Base-by-base conservation (phyloP, 1,140 invertebrate species). In the Prorops nasuta region DNA sequence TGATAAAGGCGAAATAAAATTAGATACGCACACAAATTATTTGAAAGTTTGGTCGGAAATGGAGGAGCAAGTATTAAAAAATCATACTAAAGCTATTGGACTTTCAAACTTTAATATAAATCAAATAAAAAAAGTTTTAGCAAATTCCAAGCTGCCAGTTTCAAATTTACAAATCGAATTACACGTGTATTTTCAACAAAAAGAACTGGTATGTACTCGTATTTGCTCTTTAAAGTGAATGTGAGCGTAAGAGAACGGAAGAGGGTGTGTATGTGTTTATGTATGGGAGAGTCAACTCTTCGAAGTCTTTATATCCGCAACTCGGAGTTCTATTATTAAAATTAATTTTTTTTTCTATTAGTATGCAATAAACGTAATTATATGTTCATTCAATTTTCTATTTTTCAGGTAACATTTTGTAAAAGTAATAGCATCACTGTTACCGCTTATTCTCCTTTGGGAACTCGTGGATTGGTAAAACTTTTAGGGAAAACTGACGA, bases 61-160 rank as follows among this genome's bases (percentile, higher is more conserved):
- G 88, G 89, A 92, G 70, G 66, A 65, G 38, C 63, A 87, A 69
- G 74, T 83, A 8, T 75, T 79, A 18, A 77, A 77, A 10, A 85
- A 87, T 20, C 73, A 82, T 15, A 69, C 84, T 4, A 84, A 83
- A 61, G 81, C 86, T 0, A 86, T 92, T 55, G 90, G 90, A 0
- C 49, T 92, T 3, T 91, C 89, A 0, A 92, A 92, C 68, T 92
- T 91, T 58, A 91, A 88, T 67, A 76, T 80, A 31, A 60, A 65
- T 8, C 89, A 91, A 75, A 86, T 91, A 44, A 62, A 78, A 14
- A 79, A 79, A 47, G 80, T 92, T 37, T 67, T 88, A 1, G 75
- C 40, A 66, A 69, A 35, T 74, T 86, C 47, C 71, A 81, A 51
- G 83, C 80, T 43, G 74, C 83, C 58, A 79, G 80, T 72, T 66